These are phyloP conservation scores for Leptinotarsa haldemani DNA, from an alignment of 2,888 invertebrate species.

Conservation along the genomic window DNA sequence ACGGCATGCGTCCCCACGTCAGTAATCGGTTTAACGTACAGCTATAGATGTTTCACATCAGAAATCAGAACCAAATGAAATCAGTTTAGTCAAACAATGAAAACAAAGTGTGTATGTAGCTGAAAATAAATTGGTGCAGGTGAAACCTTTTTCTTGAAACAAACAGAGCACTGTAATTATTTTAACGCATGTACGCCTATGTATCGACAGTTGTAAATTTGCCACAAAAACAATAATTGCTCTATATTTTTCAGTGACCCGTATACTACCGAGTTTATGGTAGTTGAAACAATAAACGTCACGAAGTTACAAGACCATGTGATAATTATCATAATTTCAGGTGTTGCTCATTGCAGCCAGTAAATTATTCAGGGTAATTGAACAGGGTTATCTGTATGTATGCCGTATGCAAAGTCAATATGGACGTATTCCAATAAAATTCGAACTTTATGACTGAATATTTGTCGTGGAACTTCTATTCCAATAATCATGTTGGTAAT, in stretches of 20 bases:
- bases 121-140: too few species aligned
- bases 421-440: slow-evolving; percentile 20
- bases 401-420: slow-evolving; percentile 10
- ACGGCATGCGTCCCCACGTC: too few species aligned
- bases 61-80: too few species aligned
- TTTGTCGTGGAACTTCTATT: slow-evolving; percentile 16
- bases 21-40: too few species aligned
- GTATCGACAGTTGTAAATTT: neutral
- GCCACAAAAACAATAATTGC: slow-evolving; percentile 22
- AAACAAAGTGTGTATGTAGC: too few species aligned
- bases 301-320: slow-evolving; percentile 25
- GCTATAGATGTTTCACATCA: too few species aligned
- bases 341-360: slow-evolving; percentile 39
- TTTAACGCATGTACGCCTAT: neutral
- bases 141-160: too few species aligned
- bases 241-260: slow-evolving; percentile 18
- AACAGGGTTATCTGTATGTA: slow-evolving; percentile 31
- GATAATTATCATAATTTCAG: slow-evolving; percentile 46
- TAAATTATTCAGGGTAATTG: slow-evolving; percentile 42
- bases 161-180: too few species aligned
- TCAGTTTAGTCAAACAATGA: too few species aligned
- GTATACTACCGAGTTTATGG: slow-evolving; percentile 18
- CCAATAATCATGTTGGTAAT: slow-evolving; percentile 1
- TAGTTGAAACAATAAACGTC: slow-evolving; percentile 22
- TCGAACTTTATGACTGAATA: slow-evolving; percentile 23